Conservation (phyloP, 2,888 invertebrate genomes). For the Lasioglossum leucozonium region DNA sequence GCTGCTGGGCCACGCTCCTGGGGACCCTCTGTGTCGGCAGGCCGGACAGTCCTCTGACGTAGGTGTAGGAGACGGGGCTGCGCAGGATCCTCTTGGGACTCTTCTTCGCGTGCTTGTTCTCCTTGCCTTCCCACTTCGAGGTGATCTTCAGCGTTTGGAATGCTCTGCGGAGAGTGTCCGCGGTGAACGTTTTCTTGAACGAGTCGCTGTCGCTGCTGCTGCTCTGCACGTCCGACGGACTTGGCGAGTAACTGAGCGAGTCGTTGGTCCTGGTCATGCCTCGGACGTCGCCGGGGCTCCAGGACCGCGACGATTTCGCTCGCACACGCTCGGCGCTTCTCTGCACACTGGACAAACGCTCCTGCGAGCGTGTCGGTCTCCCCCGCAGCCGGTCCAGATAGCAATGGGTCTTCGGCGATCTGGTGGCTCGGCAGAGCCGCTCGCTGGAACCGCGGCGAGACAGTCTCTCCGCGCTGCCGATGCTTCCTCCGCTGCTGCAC, state of each 20-base stretch:
- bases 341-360: conserved; percentile 71
- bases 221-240: conserved; percentile 84
- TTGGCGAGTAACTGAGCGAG: conserved; percentile 77
- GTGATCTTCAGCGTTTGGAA: conserved; percentile 89
- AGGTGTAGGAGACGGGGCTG: conserved; percentile 92
- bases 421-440: conserved; percentile 70
- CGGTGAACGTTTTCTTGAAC: conserved; percentile 86
- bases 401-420: conserved; percentile 69
- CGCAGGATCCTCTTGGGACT: conserved; percentile 91
- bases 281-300: conserved; percentile 75
- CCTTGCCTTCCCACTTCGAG: conserved; percentile 84
- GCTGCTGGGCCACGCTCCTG: conserved; percentile 83
- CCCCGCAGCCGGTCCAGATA: conserved; percentile 73
- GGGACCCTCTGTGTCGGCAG: conserved; percentile 93
- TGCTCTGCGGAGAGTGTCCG: conserved; percentile 89
- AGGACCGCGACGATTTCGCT: conserved; percentile 77
- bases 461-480: conserved; percentile 76
- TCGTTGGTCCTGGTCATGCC: conserved; percentile 71
- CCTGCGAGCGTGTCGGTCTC: conserved; percentile 74
- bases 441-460: conserved; percentile 77
- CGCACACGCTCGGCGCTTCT: conserved; percentile 69
- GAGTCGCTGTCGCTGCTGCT: conserved; percentile 86
- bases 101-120: conserved; percentile 84
- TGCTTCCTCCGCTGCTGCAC: conserved; percentile 85
- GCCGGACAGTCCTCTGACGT: conserved; percentile 92